phyloP scores from a whole-genome alignment of 2,113 vertebrate species.

The Acrocephalus kingi region DNA sequence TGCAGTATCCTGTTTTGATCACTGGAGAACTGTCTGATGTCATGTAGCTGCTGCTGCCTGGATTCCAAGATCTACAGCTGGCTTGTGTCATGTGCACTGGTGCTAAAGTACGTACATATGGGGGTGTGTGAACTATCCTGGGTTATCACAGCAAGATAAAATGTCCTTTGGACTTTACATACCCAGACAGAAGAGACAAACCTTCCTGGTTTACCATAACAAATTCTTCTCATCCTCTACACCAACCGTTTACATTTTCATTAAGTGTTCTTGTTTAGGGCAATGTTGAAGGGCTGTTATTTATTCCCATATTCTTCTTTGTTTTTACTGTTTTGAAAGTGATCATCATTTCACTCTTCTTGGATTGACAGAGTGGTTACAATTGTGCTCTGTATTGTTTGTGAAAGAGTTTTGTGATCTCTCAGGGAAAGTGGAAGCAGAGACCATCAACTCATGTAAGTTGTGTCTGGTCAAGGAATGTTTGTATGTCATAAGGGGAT shows the following conservation, averaged over 20 bases:
- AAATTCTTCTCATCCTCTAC: not conserved
- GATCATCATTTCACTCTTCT: not conserved
- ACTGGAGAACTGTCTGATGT: not conserved
- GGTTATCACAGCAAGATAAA: not conserved
- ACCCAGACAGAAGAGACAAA: not conserved
- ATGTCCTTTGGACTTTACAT: not conserved
- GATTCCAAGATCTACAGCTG: not conserved
- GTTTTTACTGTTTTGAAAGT: not conserved
- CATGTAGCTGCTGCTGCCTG: not conserved
- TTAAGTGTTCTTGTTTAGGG: not conserved
- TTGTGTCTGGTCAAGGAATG: not conserved
- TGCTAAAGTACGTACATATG: not conserved
- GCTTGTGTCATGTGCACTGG: no score
- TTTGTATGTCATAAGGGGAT: not conserved
- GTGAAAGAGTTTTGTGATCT: not conserved
- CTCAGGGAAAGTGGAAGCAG: not conserved
- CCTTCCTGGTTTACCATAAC: not conserved
- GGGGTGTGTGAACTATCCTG: not conserved
- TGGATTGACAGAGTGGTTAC: not conserved
- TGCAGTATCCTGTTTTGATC: not conserved
- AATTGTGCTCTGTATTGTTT: not conserved
- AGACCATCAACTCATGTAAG: not conserved
- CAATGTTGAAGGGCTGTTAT: rapidly evolving
- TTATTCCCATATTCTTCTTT: not conserved
- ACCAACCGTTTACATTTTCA: not conserved